Evolutionary conservation across 2,113 vertebrate species (phyloP).

Genomic region (Labeo catla): DNA sequence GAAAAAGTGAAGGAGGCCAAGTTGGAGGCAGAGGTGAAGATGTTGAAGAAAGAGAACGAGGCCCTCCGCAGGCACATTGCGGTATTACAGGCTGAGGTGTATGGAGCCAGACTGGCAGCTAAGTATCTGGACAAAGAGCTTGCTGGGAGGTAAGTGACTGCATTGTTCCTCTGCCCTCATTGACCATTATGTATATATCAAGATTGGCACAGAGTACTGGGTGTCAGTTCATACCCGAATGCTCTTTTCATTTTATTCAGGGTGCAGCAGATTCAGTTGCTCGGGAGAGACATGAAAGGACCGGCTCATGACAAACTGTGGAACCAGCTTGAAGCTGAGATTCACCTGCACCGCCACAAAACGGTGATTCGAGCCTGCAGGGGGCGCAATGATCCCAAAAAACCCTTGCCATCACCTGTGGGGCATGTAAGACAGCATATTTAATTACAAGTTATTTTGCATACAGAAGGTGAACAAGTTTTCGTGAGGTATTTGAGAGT

Average conservation of each 20-base stretch:
- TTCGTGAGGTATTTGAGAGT: background rate
- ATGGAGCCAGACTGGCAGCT: conserved; percentile 94
- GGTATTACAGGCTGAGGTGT: conserved; percentile 96
- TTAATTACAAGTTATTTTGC: background rate
- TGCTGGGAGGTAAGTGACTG: conserved; percentile 85
- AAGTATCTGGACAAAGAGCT: conserved; percentile 98
- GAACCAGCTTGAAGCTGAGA: conserved; percentile 98
- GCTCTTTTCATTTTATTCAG: conserved; percentile 65
- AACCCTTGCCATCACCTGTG: conserved; percentile 87
- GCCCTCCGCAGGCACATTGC: conserved; percentile 96
- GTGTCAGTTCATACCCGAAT: background rate
- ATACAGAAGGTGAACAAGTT: background rate
- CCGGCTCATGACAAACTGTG: conserved; percentile 98
- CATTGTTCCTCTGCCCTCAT: conserved; percentile 2
- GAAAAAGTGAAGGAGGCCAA: conserved; percentile 92
- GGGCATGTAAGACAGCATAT: conserved; percentile 84
- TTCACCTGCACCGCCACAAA: conserved; percentile 97
- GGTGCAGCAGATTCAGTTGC: conserved; percentile 96
- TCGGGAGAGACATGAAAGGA: conserved; percentile 98
- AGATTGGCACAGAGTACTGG: background rate
- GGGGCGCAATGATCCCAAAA: conserved; percentile 93
- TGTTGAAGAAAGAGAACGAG: conserved; percentile 93
- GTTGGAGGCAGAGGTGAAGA: conserved; percentile 88
- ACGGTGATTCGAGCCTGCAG: conserved; percentile 95
- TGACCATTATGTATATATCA: background rate